phyloP scores from a whole-genome alignment of 2,888 invertebrate genomes.

The Stratiomys singularior region DNA sequence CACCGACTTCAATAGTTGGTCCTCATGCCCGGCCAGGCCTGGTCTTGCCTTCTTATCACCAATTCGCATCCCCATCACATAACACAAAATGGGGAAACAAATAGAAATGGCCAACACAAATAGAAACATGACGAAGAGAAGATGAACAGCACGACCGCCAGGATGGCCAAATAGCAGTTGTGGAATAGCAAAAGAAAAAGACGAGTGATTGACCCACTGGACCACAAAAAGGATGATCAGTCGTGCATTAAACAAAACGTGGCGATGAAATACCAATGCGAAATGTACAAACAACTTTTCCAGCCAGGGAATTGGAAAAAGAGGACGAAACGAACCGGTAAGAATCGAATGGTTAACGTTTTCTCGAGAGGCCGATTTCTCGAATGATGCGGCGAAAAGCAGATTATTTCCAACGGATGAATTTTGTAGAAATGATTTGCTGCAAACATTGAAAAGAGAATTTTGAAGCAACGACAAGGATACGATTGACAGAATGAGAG shows the following conservation, averaged over 20 bases:
- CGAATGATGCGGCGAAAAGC: neutral
- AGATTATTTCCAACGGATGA: too few relatives aligned
- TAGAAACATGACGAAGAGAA: conserved; percentile 18
- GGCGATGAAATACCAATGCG: conserved; percentile 27
- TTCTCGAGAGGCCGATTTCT: neutral
- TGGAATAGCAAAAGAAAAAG: neutral
- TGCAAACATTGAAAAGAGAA: too few relatives aligned
- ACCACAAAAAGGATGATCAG: conserved; percentile 35
- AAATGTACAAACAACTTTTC: neutral
- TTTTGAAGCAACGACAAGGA: too few relatives aligned
- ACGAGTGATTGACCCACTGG: conserved; percentile 35
- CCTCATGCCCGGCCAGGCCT: neutral
- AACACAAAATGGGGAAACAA: conserved; percentile 13
- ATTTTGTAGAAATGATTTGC: too few relatives aligned
- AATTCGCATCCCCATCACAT: too few relatives aligned
- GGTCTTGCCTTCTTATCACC: neutral
- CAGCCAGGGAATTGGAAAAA: neutral
- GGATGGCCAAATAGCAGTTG: too few relatives aligned
- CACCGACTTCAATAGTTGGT: neutral
- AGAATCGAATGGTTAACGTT: neutral
- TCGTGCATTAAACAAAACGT: conserved; percentile 26
- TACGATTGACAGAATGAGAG: too few relatives aligned
- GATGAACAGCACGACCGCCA: neutral
- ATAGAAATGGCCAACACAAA: conserved; percentile 15
- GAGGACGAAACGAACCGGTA: too few relatives aligned